phyloP scores from a whole-genome alignment of 2,888 invertebrate species.

The Orthosia cruda region DNA sequence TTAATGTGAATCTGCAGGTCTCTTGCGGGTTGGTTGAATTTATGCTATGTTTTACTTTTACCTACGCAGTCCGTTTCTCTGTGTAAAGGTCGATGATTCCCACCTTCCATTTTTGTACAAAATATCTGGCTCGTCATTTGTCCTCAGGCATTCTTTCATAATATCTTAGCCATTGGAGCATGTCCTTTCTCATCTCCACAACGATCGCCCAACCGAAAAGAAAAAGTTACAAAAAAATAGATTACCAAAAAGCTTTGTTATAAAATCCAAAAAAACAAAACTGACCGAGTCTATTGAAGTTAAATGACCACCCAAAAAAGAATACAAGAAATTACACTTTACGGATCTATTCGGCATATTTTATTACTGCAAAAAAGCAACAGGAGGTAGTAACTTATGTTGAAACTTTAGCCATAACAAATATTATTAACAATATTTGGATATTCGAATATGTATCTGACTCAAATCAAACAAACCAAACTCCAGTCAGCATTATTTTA shows the following conservation, averaged over 20 bases:
- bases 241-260: constrained; percentile 33
- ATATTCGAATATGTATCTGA: constrained; percentile 1
- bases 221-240: constrained; percentile 29
- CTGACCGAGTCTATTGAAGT: not conserved
- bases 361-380: not conserved
- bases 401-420: not conserved
- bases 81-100: constrained; percentile 10
- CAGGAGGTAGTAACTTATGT: not conserved
- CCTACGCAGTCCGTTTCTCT: constrained; percentile 18
- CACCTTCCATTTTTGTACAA: constrained; percentile 33
- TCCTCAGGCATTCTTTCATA: constrained; percentile 50
- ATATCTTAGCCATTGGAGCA: constrained; percentile 56
- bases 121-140: constrained; percentile 38
- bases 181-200: constrained; percentile 59
- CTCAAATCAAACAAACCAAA: constrained; percentile 23
- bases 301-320: not conserved
- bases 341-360: not conserved
- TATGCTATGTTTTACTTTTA: not conserved
- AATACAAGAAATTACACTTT: not conserved
- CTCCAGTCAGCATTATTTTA: constrained; percentile 21
- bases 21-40: constrained; percentile 12
- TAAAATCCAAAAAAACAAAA: constrained; percentile 30
- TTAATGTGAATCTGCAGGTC: constrained; percentile 25
- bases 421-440: not conserved
- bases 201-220: constrained; percentile 29